Conservation (phyloP, 64 coral and sea anemone species). For the Porites australiensis region DNA sequence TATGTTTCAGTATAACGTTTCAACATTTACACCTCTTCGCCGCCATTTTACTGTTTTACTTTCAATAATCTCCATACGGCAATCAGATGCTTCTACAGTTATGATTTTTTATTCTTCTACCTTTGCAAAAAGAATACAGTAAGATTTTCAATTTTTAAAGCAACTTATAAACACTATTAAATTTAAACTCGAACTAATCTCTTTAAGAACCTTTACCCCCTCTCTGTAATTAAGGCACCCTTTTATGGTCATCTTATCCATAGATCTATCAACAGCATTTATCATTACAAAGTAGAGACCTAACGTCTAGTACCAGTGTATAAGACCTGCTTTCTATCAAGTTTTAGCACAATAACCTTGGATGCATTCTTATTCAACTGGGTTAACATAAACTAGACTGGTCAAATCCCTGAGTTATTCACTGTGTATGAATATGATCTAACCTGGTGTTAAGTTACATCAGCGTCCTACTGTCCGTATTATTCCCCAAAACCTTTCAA, state of each 20-base stretch:
- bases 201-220: background rate
- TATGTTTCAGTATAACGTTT: too few relatives aligned
- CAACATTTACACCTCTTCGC: too few relatives aligned
- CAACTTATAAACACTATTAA: too few relatives aligned
- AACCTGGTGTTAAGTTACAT: background rate
- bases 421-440: background rate
- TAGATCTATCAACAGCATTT: background rate
- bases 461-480: background rate
- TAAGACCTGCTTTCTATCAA: too few relatives aligned
- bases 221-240: background rate
- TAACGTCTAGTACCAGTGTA: too few relatives aligned
- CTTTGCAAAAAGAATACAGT: background rate
- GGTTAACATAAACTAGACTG: too few relatives aligned
- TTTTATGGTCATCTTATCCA: background rate
- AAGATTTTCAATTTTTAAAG: too few relatives aligned
- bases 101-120: background rate
- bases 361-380: too few relatives aligned
- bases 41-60: too few relatives aligned
- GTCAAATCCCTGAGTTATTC: too few relatives aligned
- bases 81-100: background rate
- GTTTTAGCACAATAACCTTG: too few relatives aligned
- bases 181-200: too few relatives aligned
- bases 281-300: background rate
- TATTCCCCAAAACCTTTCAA: background rate
- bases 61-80: background rate